Base-by-base conservation (phyloP, 2,113 vertebrate genomes). In the Festucalex cinctus region DNA sequence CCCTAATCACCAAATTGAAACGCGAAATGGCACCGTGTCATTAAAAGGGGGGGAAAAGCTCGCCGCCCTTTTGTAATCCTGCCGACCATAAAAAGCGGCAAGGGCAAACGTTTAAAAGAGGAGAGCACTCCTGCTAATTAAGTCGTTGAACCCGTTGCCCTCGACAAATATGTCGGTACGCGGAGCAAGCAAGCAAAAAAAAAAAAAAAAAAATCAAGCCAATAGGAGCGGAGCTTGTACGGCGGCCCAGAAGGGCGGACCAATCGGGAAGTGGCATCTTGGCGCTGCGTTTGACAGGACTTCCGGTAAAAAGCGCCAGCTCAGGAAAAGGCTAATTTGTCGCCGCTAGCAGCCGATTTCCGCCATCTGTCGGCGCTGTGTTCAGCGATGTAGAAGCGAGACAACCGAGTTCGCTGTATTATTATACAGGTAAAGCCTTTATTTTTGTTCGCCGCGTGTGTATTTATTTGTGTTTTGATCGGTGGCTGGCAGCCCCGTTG, bases 61-160 rank as follows among this genome's bases (percentile, higher is more conserved):
- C 20, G 44, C 43, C 56, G 63, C 44, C 39, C 20, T 28, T 88
- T 86, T 83, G 85, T 86, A 77, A 75, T 66, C 81, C 79, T 64
- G 39, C 60, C 56, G 72, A 76, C 63, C 84, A 77, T 83, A 78
- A 76, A 84, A 59, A 64, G 51, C n/a, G 1, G 62, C 74, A 83
- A 86, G 87, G 79, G 77, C 80, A 78, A 80, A 76, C 48, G 79
- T 62, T 74, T 81, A 62, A 76, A 66, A 62, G 68, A 69, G 56
- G 54, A 77, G 71, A 78, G 85, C 90, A 89, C 88, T 91, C 76
- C 58, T 71, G 77, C 76, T 90, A 89, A 91, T 90, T 84, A 90
- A 88, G 83, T 22, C 75, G 19, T 75, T 82, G 79, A 88, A 83
- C 84, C 77, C 74, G 60, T 13, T 86, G 84, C 85, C 87, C 88